Conservation (phyloP, 2,888 invertebrate species). For the Spilosoma lubricipeda region DNA sequence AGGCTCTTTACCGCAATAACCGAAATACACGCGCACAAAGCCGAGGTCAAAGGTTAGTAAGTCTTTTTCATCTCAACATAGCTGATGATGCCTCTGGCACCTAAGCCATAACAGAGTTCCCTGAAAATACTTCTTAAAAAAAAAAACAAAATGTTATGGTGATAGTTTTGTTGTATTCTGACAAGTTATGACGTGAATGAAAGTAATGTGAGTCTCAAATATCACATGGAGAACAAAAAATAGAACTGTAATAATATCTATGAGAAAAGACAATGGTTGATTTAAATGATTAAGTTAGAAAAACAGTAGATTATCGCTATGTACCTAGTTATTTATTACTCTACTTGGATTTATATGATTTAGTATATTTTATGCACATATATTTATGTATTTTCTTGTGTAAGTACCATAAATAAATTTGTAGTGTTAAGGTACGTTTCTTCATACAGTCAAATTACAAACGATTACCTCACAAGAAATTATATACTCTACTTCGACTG, state of each 20-base stretch:
- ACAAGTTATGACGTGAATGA: not conserved
- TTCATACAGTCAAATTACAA: not conserved
- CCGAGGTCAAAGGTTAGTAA: too few relatives aligned
- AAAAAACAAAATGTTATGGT: too few relatives aligned
- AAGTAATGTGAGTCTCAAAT: not conserved
- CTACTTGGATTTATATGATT: too few relatives aligned
- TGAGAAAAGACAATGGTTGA: not conserved
- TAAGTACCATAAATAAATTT: too few relatives aligned
- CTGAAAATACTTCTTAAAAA: not conserved
- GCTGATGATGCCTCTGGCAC: not conserved
- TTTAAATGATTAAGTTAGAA: not conserved
- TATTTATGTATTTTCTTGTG: too few relatives aligned
- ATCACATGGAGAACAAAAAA: not conserved
- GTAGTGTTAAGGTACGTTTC: not conserved
- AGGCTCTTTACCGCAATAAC: too few relatives aligned
- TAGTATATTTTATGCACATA: too few relatives aligned
- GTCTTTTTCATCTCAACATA: too few relatives aligned
- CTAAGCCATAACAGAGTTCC: not conserved
- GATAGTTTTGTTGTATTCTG: not conserved
- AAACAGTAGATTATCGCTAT: not conserved
- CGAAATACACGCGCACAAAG: too few relatives aligned
- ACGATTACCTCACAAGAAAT: not conserved
- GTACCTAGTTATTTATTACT: not conserved
- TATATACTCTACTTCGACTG: not conserved
- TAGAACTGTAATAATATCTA: too few relatives aligned